Conservation (phyloP, 2,888 invertebrate genomes). For the Calephelis perditalis region DNA sequence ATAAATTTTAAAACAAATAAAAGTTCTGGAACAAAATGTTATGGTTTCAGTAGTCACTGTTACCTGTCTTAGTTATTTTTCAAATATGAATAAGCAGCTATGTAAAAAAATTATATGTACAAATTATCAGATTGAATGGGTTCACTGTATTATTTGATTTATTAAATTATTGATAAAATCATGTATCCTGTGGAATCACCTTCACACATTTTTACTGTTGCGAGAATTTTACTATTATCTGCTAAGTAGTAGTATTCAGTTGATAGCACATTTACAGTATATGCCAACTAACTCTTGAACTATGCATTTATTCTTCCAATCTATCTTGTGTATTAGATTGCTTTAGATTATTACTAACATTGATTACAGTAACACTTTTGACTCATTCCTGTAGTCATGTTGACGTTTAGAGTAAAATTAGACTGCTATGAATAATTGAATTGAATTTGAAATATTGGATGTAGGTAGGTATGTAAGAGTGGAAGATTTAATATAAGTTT, state of each 20-base stretch:
- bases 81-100: too few relatives aligned
- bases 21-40: too few relatives aligned
- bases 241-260: slow-evolving; percentile 26
- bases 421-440: not conserved
- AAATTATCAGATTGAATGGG: slow-evolving; percentile 3
- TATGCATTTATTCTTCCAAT: slow-evolving; percentile 10
- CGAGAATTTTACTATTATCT: slow-evolving; percentile 27
- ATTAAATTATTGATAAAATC: not conserved
- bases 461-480: too few relatives aligned
- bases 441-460: not conserved
- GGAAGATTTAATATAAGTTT: too few relatives aligned
- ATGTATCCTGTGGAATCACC: not conserved
- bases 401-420: not conserved
- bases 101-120: too few relatives aligned
- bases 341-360: slow-evolving; percentile 11
- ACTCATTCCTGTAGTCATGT: slow-evolving; percentile 7
- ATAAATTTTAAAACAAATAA: too few relatives aligned
- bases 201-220: slow-evolving; percentile 21
- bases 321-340: slow-evolving; percentile 5
- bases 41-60: too few relatives aligned
- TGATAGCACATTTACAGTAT: slow-evolving; percentile 44
- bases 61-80: too few relatives aligned
- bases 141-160: not conserved
- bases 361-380: slow-evolving; percentile 6
- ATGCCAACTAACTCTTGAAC: slow-evolving; percentile 12